Percentiles rank a stretch among this genome's conserved stretches.
These are phyloP conservation scores for Chanos chanos DNA, from an alignment of 2,797 vertebrate species.

Conservation along the genomic window DNA sequence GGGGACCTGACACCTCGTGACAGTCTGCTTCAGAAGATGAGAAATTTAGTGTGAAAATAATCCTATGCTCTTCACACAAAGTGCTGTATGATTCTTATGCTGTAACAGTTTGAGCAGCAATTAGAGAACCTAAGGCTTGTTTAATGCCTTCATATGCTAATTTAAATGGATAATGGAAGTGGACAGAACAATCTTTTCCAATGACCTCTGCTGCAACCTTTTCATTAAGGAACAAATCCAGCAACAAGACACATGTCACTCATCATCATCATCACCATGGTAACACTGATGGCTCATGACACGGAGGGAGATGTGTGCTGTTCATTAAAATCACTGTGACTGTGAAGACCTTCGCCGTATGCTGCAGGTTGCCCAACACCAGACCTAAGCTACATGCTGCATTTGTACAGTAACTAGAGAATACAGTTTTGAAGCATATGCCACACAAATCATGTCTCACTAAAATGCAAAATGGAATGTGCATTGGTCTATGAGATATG, in stretches of 20 bases:
- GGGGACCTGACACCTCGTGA: too few relatives aligned
- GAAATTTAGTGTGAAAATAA: too few relatives aligned
- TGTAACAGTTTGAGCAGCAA: too few relatives aligned
- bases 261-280: conserved; percentile 66
- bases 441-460: too few relatives aligned
- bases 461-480: too few relatives aligned
- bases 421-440: not conserved
- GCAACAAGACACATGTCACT: conserved; percentile 51
- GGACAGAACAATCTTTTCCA: not conserved
- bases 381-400: too few relatives aligned
- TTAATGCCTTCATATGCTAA: conserved; percentile 26
- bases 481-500: too few relatives aligned
- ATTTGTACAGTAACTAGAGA: not conserved
- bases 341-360: not conserved
- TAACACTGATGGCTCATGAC: conserved; percentile 67
- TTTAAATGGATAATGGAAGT: conserved; percentile 24
- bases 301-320: conserved; percentile 42
- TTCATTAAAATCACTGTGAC: conserved; percentile 17
- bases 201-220: conserved; percentile 39
- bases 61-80: too few relatives aligned
- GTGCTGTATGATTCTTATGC: too few relatives aligned
- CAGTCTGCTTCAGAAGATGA: too few relatives aligned
- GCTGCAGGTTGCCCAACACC: too few relatives aligned
- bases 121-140: too few relatives aligned
- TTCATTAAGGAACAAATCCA: conserved; percentile 46